A percentile compares a stretch with the other conserved stretches of the same genome.
Evolutionary conservation across 2,797 vertebrate genomes (phyloP).

Genomic region (Thripadectes ignobilis): DNA sequence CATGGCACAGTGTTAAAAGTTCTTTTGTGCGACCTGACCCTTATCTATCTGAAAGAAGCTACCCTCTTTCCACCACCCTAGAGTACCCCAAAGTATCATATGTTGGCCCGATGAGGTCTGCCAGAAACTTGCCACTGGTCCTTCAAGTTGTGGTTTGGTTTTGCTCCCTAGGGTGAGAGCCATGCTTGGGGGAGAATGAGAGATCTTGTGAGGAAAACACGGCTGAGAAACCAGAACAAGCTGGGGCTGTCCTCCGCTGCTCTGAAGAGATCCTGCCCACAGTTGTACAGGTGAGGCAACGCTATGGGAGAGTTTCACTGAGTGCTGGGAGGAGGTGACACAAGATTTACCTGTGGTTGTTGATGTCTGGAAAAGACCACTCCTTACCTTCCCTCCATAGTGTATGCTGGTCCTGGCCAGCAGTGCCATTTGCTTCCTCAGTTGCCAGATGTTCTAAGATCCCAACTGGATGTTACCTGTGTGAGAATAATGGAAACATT

Average conservation of each 20-base stretch:
- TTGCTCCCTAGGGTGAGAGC: constrained; percentile 72
- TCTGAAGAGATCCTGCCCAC: constrained; percentile 89
- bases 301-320: neutral
- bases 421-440: neutral
- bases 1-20: neutral
- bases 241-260: constrained; percentile 76
- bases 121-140: neutral
- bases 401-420: neutral
- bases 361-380: neutral
- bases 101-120: neutral
- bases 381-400: neutral
- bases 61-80: neutral
- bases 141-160: constrained; percentile 57
- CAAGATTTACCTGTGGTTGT: neutral
- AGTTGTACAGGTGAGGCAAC: constrained; percentile 81
- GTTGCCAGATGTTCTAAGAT: neutral
- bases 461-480: neutral
- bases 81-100: neutral
- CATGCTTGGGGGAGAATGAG: constrained; percentile 82
- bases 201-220: constrained; percentile 82
- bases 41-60: neutral
- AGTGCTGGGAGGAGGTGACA: neutral
- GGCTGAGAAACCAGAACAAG: constrained; percentile 78
- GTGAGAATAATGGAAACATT: neutral
- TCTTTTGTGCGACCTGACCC: neutral